Evolutionary conservation across 2,113 vertebrate species (phyloP), one percentile per base, ranked within the genome.

Genomic region (Camelus bactrianus): DNA sequence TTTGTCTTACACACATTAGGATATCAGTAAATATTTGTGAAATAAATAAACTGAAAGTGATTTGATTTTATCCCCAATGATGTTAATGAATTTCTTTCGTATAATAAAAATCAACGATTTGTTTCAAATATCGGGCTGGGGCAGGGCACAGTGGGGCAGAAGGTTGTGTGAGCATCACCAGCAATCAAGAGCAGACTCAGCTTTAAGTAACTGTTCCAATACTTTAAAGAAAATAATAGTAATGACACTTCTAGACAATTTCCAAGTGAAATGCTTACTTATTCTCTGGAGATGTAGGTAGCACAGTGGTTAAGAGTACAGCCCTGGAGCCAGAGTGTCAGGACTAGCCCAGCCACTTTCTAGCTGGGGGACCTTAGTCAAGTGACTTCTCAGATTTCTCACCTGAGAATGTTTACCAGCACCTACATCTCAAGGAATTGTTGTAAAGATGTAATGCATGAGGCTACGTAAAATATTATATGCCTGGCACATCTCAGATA

Each of bases 301-400:
- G 9, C 48, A 64, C 15, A 62, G 52, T 5, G 60, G 52, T 79
- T 85, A 69, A 62, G 17, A 22, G n/a, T 75, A 89, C 5, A 15
- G n/a, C 60, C 67, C 42, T 72, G 6, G 28, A 92, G 52, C 26
- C 83, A 95, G 88, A 89, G 9, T 72, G 24, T 38, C 75, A 96
- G 35, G 22, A 94, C 26, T 93, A 13, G 28, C 72, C 72, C 50
- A 92, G 42, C 3, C 30, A 89, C 69, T 84, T 90, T 90, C n/a
- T 95, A 88, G 64, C 28, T 79, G 22, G 60, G 8, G n/a, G 24
- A 85, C 56, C 24, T 93, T 88, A 92, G 46, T 42, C 82, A 92
- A 97, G 54, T 60, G 19, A 93, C 11, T 93, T 90, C 54, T 96
- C 65, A 91, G 60, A 95, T 50, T 86, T 95, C 83, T 95, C 89